These are phyloP conservation scores for Anoura caudifer DNA, from an alignment of 2,113 vertebrate species.

Conservation along the genomic window DNA sequence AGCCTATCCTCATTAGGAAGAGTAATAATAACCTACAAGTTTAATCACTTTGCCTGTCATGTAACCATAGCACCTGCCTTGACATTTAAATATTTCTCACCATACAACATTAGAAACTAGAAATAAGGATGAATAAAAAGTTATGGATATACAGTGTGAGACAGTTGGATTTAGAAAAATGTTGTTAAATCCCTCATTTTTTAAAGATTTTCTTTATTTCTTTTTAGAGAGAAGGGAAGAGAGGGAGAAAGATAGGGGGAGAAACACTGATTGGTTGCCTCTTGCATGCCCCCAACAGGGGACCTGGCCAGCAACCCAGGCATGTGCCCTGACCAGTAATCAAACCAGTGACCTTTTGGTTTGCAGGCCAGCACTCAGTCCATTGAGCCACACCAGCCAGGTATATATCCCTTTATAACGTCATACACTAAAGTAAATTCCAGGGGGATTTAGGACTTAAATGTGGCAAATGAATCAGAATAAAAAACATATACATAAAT, in stretches of 20 bases:
- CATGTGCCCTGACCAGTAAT: too few species aligned
- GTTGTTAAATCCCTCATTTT: neutral
- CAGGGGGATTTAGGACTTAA: neutral
- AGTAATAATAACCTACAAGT: neutral
- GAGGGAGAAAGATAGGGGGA: too few species aligned
- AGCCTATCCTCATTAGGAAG: neutral
- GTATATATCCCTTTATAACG: neutral
- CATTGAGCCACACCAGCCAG: too few species aligned
- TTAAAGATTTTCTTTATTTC: too few species aligned
- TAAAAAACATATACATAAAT: conserved; percentile 3
- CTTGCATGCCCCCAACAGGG: too few species aligned
- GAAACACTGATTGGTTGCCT: too few species aligned
- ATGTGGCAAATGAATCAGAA: neutral
- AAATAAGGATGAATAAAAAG: neutral
- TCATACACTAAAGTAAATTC: neutral
- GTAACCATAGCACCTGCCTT: neutral
- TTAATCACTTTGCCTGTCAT: neutral
- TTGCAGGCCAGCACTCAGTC: too few species aligned
- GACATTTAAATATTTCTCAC: conserved; percentile 29
- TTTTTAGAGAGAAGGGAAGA: too few species aligned
- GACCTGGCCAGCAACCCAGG: too few species aligned
- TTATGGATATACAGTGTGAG: neutral
- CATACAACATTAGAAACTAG: neutral
- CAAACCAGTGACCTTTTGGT: too few species aligned
- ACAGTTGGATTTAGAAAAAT: neutral